A percentile compares a stretch with the other conserved stretches of the same genome.
Evolutionary conservation across 2,113 vertebrate genomes (phyloP).

Genomic region (Elanus axillaris): DNA sequence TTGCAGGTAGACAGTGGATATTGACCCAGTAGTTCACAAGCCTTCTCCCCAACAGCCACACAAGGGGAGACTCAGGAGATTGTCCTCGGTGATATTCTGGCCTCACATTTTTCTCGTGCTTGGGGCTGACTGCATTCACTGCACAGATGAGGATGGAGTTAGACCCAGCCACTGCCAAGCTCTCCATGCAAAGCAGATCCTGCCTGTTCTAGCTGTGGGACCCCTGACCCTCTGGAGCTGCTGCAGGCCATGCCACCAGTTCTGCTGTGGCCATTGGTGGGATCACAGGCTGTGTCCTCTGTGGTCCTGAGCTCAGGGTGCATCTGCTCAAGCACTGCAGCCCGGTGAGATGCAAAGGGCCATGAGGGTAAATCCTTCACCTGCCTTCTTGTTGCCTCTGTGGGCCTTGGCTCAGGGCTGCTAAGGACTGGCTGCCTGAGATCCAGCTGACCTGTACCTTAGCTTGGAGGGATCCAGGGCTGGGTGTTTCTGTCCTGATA

Average conservation of each 20-base stretch:
- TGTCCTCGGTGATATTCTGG: neutral
- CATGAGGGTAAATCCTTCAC: rapidly evolving
- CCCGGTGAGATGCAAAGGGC: neutral
- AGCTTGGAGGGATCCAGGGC: neutral
- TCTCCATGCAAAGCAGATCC: neutral
- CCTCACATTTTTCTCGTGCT: rapidly evolving
- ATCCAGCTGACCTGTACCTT: neutral
- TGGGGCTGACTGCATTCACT: neutral
- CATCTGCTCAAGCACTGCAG: neutral
- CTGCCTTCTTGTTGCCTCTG: neutral
- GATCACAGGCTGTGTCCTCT: neutral
- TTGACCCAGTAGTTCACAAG: neutral
- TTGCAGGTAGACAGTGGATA: neutral
- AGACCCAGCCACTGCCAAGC: neutral
- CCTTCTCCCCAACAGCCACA: neutral
- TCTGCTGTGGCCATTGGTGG: neutral
- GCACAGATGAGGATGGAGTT: neutral
- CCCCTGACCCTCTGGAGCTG: neutral
- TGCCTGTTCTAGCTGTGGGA: neutral
- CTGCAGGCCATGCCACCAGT: neutral
- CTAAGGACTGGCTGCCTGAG: neutral
- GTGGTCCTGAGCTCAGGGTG: neutral
- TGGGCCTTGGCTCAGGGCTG: neutral
- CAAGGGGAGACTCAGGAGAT: neutral
- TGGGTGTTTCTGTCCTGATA: neutral